These are phyloP conservation scores for Lophochroa leadbeateri DNA, from an alignment of 2,113 vertebrate species.

Conservation along the genomic window DNA sequence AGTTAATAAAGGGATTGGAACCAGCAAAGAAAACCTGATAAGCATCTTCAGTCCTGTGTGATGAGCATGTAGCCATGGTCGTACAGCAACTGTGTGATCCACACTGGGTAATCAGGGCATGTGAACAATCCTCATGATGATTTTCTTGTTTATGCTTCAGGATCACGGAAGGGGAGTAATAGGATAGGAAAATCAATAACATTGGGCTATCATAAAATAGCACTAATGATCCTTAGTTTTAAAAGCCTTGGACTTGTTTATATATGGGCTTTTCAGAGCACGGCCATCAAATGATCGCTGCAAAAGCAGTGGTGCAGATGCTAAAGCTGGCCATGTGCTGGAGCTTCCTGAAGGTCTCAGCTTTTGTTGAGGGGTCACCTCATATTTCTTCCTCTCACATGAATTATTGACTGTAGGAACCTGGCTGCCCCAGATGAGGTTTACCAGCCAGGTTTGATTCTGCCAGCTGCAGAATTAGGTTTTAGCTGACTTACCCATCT, in stretches of 20 bases:
- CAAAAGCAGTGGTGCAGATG: conserved; percentile 57
- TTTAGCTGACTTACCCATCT: not conserved
- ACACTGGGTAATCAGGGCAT: not conserved
- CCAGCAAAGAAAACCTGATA: not conserved
- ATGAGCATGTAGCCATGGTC: not conserved
- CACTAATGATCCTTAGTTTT: conserved; percentile 74
- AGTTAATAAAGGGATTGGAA: not conserved
- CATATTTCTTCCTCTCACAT: not conserved
- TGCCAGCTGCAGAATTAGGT: too few species aligned
- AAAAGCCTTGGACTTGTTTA: conserved; percentile 70
- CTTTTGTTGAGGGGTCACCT: not conserved
- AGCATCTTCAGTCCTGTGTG: not conserved
- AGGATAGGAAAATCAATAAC: conserved; percentile 76
- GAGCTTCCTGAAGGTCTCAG: not conserved
- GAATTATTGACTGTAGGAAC: not conserved
- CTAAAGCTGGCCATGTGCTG: not conserved
- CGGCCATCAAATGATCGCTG: not conserved
- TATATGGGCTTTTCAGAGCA: not conserved
- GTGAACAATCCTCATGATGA: not conserved
- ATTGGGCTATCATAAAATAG: conserved; percentile 75
- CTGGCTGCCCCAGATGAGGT: not conserved
- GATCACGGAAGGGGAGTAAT: conserved; percentile 27
- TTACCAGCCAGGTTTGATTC: not conserved
- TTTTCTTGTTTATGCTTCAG: conserved; percentile 16
- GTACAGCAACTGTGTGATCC: accelerated